A percentile compares a stretch with the other conserved stretches of the same genome.
Evolutionary conservation across 2,113 vertebrate species (phyloP).

Genomic region (Canis aureus): DNA sequence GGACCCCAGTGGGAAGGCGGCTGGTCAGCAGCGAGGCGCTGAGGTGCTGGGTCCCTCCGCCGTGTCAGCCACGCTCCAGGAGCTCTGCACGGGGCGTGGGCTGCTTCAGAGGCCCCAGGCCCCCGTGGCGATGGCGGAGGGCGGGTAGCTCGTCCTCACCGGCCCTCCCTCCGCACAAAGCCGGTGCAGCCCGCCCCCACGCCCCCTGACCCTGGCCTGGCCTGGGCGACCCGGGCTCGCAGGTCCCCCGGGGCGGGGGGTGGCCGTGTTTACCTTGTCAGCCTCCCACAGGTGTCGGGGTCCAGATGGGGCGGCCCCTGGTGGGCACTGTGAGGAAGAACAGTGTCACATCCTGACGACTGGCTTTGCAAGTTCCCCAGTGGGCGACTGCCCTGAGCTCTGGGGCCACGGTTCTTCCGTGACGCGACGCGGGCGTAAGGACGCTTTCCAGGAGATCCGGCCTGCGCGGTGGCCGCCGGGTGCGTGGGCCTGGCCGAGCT

Average conservation of each 20-base stretch:
- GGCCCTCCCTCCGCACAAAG: neutral
- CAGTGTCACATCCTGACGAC: rapidly evolving
- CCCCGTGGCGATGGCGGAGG: neutral
- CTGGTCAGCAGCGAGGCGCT: no score
- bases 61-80: neutral
- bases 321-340: neutral
- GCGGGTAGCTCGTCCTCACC: neutral
- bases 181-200: neutral
- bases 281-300: neutral
- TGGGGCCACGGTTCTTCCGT: neutral
- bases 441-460: neutral
- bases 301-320: no score
- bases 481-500: no score
- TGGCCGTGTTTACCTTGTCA: rapidly evolving
- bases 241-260: no score
- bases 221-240: no score
- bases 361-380: neutral
- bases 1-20: neutral
- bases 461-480: rapidly evolving
- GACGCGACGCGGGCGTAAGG: neutral
- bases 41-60: no score
- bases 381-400: no score
- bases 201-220: no score
- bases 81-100: neutral
- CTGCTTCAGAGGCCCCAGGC: neutral